Percentiles rank a stretch among this genome's conserved stretches.
Evolutionary conservation across 2,888 invertebrate species (phyloP).

Genomic region (Coronaproctus castanopsis): DNA sequence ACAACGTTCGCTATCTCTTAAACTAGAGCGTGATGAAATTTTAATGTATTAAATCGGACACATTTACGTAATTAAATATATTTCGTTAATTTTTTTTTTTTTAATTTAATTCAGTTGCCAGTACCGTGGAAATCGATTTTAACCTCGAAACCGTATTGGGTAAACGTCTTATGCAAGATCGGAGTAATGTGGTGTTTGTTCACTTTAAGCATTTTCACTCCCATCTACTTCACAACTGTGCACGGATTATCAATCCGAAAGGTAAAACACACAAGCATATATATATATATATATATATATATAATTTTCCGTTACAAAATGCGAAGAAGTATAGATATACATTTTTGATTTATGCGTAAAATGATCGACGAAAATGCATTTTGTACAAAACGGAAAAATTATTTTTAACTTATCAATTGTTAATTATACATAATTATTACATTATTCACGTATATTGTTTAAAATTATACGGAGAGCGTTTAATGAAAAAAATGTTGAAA

Average conservation of each 20-base stretch:
- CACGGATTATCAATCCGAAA: conserved; percentile 44
- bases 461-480: too few relatives aligned
- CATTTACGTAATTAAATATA: not conserved
- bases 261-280: conserved; percentile 27
- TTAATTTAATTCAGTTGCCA: conserved; percentile 24
- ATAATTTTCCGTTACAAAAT: not conserved
- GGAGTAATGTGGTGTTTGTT: conserved; percentile 47
- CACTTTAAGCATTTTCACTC: conserved; percentile 45
- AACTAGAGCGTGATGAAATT: too few relatives aligned
- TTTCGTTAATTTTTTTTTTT: too few relatives aligned
- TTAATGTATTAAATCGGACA: too few relatives aligned
- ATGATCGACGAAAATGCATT: too few relatives aligned
- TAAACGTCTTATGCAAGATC: conserved; percentile 41
- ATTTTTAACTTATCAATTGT: too few relatives aligned
- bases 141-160: conserved; percentile 39
- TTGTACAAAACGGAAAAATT: too few relatives aligned
- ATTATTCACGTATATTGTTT: too few relatives aligned
- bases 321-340: not conserved
- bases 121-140: conserved; percentile 41
- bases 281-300: not conserved
- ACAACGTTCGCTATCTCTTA: too few relatives aligned
- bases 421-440: too few relatives aligned
- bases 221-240: conserved; percentile 43
- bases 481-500: too few relatives aligned
- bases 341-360: not conserved